These are phyloP conservation scores for Megaleporinus macrocephalus DNA, from an alignment of 2,113 vertebrate species.

Conservation along the genomic window DNA sequence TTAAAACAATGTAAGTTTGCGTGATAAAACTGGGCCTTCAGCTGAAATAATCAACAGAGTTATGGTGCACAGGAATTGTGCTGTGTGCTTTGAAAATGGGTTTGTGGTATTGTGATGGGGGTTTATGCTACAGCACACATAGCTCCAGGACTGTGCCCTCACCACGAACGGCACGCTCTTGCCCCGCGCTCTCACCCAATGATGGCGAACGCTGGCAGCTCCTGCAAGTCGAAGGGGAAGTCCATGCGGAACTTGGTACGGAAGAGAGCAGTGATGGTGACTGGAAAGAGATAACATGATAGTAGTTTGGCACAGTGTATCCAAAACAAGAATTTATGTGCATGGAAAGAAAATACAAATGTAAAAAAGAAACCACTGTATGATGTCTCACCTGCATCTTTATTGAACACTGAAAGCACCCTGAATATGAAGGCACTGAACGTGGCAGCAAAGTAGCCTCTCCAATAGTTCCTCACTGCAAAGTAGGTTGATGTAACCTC, in stretches of 20 bases:
- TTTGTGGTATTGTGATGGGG: background rate
- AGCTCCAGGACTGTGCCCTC: conserved; percentile 48
- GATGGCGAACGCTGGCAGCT: conserved; percentile 92
- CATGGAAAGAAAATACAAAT: background rate
- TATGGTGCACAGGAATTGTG: background rate
- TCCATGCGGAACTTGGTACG: conserved; percentile 96
- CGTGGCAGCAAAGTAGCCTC: conserved; percentile 95
- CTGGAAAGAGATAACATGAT: conserved; percentile 63
- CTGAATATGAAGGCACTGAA: conserved; percentile 98
- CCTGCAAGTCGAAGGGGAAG: conserved; percentile 94
- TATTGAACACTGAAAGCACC: conserved; percentile 94
- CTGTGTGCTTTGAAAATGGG: background rate
- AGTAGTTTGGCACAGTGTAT: background rate
- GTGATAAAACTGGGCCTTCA: background rate
- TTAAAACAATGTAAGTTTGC: background rate
- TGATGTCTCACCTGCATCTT: conserved; percentile 86
- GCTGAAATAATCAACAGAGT: too few species aligned
- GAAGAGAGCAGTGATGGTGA: conserved; percentile 95
- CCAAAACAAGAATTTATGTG: background rate
- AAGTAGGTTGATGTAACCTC: conserved; percentile 98
- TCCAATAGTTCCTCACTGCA: conserved; percentile 97
- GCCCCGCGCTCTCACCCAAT: conserved; percentile 85
- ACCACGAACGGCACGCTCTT: conserved; percentile 51
- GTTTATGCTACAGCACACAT: conserved; percentile 29
- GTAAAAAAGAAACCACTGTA: background rate